These are phyloP conservation scores for Fregetta grallaria DNA, from an alignment of 2,113 vertebrate species.

Conservation along the genomic window DNA sequence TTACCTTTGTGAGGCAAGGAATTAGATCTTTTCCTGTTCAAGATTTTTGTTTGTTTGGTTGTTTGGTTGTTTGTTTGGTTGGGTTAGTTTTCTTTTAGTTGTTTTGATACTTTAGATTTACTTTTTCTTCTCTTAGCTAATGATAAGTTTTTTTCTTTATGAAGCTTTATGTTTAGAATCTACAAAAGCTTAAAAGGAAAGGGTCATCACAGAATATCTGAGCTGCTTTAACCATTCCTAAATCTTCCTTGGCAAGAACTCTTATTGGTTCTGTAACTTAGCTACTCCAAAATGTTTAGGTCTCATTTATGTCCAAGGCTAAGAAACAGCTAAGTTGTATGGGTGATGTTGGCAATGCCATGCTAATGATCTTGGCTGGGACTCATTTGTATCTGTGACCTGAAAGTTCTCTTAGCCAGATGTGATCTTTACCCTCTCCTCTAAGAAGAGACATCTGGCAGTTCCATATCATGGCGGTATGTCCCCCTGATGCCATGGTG, in stretches of 20 bases:
- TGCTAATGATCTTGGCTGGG: background rate
- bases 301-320: background rate
- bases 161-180: background rate
- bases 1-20: background rate
- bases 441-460: background rate
- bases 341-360: background rate
- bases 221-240: background rate
- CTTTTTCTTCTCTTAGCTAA: background rate
- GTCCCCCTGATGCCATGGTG: background rate
- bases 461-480: background rate
- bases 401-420: background rate
- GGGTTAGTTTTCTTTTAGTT: background rate
- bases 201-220: background rate
- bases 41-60: background rate
- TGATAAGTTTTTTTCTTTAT: background rate
- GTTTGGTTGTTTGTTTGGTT: accelerated
- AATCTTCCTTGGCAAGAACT: background rate
- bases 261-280: background rate
- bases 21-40: background rate
- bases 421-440: background rate
- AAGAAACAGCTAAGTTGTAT: background rate
- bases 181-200: background rate
- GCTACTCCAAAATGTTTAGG: background rate
- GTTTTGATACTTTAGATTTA: background rate
- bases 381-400: background rate